Conservation (phyloP, 2,113 vertebrate species). For the Pterophyllum scalare region DNA sequence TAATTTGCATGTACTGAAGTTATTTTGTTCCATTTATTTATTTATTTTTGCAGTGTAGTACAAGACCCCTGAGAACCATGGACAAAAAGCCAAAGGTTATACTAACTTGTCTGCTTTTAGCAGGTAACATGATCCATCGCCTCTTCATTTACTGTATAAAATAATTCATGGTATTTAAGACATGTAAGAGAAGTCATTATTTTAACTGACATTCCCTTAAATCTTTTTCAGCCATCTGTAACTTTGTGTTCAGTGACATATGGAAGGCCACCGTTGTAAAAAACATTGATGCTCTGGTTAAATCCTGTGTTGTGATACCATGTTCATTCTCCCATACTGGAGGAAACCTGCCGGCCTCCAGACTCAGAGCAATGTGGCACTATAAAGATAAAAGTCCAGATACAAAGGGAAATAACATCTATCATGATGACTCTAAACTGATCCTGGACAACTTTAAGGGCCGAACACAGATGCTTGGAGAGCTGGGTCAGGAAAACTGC, state of each 20-base stretch:
- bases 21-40: not conserved
- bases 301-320: slow-evolving; percentile 74
- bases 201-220: not conserved
- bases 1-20: too few species aligned
- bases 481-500: slow-evolving; percentile 61
- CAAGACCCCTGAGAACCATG: slow-evolving; percentile 5
- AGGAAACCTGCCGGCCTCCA: slow-evolving; percentile 3
- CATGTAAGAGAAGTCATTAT: not conserved
- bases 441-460: slow-evolving; percentile 47
- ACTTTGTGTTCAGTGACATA: slow-evolving; percentile 7
- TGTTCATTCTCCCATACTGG: slow-evolving; percentile 63
- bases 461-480: slow-evolving; percentile 68
- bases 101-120: slow-evolving; percentile 5
- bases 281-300: slow-evolving; percentile 26
- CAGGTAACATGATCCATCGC: slow-evolving; percentile 26
- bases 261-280: slow-evolving; percentile 52
- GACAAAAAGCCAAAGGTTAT: not conserved
- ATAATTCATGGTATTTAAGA: too few species aligned
- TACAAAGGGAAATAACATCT: fast-evolving
- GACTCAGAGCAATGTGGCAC: slow-evolving; percentile 65
- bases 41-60: not conserved
- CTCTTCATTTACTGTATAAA: not conserved
- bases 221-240: slow-evolving; percentile 37
- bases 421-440: fast-evolving
- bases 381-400: not conserved